A percentile compares a stretch with the other conserved stretches of the same genome.
These are phyloP conservation scores for Neolamprologus hecqui DNA, from an alignment of 2,113 vertebrate species.

Conservation along the genomic window DNA sequence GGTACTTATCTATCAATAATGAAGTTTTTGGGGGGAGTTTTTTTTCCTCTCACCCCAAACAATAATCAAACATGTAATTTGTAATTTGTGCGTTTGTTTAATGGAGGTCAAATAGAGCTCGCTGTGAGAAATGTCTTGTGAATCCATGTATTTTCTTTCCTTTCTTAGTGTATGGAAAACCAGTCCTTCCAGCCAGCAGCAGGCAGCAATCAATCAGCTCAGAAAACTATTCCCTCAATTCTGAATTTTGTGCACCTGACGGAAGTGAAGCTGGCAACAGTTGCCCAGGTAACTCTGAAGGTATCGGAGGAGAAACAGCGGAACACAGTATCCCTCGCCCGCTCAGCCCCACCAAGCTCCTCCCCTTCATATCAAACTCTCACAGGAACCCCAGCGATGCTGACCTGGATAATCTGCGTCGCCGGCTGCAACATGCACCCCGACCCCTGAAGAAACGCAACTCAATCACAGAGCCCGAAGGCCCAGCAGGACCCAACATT, in stretches of 20 bases:
- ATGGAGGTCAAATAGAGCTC: neutral
- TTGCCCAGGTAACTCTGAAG: neutral
- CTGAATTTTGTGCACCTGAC: neutral
- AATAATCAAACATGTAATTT: neutral
- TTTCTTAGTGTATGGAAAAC: constrained; percentile 85
- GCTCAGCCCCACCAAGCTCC: constrained; percentile 90
- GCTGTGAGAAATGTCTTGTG: neutral
- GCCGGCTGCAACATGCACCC: constrained; percentile 85
- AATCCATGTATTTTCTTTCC: neutral
- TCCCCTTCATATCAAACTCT: constrained; percentile 87
- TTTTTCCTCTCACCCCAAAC: neutral
- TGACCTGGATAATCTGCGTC: constrained; percentile 82
- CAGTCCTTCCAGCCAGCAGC: constrained; percentile 72
- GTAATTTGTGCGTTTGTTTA: neutral
- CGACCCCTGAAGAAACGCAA: constrained; percentile 89
- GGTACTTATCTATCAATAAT: neutral
- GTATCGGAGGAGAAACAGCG: constrained; percentile 51
- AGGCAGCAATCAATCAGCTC: constrained; percentile 38
- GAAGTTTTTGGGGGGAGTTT: neutral
- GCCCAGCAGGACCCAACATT: constrained; percentile 87
- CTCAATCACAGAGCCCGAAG: constrained; percentile 92
- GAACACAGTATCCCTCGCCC: constrained; percentile 82
- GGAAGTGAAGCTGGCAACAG: constrained; percentile 52
- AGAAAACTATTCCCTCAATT: constrained; percentile 37
- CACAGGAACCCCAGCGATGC: constrained; percentile 86